Evolutionary conservation across 1,140 invertebrate species (phyloP), one percentile per base, ranked within the genome.

Genomic region (Pollicipes pollicipes): DNA sequence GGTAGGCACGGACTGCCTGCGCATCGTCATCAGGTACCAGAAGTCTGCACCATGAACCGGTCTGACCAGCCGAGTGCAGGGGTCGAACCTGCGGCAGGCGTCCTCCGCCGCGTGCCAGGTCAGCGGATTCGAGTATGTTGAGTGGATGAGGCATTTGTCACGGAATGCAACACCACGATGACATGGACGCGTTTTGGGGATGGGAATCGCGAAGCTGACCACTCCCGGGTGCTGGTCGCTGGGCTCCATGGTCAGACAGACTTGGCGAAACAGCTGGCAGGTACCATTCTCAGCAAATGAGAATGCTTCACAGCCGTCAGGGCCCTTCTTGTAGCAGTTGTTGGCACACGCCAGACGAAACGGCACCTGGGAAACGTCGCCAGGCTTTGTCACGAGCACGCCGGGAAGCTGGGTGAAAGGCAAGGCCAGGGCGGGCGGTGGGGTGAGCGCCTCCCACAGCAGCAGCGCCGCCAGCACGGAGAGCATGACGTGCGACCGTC

Each of bases 401-500:
- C 17, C 45, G 6, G 45, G 21, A 10, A 58, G 45, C 45, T 17
- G 6, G 13, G 13, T 10, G 45, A 58, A 58, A 2, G 45, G n/a
- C n/a, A n/a, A 13, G 45, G 6, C 2, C 45, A 21, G 45, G 21
- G 10, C 45, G 45, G 45, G 13, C 10, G 2, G 10, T 2, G 45
- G 2, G 10, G 45, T 21, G 45, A 21, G 13, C 86, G 87, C 70
- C 96, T 93, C 79, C 83, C 80, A 72, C 82, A 85, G 70, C 72
- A 79, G 68, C 77, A 77, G 73, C 77, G n/a, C n/a, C n/a, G n/a
- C n/a, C n/a, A n/a, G n/a, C n/a, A n/a, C n/a, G n/a, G n/a, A n/a
- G n/a, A n/a, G n/a, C n/a, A n/a, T n/a, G n/a, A n/a, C n/a, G n/a
- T n/a, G n/a, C n/a, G n/a, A n/a, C n/a, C n/a, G n/a, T n/a, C n/a